phyloP scores from a whole-genome alignment of 2,888 invertebrate genomes.

The Hecatera dysodea region DNA sequence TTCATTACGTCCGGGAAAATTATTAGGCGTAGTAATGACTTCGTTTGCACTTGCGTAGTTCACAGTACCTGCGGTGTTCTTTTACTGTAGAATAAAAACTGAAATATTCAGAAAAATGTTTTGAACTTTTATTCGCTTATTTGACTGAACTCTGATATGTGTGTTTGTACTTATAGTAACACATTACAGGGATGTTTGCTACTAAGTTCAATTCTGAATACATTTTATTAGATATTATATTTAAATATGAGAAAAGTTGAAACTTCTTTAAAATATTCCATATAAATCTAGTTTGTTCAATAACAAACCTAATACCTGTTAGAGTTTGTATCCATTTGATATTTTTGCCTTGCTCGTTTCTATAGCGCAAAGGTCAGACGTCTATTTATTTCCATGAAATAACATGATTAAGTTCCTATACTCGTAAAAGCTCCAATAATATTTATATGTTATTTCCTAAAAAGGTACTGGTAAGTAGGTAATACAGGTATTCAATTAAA shows the following conservation, averaged over 20 bases:
- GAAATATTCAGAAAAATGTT: background rate
- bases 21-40: slow-evolving; percentile 35
- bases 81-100: slow-evolving; percentile 9
- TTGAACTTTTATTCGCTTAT: background rate
- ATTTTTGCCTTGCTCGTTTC: slow-evolving; percentile 10
- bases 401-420: slow-evolving; percentile 14
- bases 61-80: slow-evolving; percentile 8
- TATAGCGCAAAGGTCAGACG: slow-evolving; percentile 17
- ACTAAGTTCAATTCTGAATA: background rate
- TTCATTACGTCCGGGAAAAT: slow-evolving; percentile 47
- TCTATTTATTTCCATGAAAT: slow-evolving; percentile 27
- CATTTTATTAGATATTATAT: background rate
- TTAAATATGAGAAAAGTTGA: background rate
- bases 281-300: background rate
- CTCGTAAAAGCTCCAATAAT: background rate
- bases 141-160: background rate
- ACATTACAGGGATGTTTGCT: background rate
- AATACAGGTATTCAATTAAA: background rate
- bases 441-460: slow-evolving; percentile 3
- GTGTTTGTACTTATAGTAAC: background rate
- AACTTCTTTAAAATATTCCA: background rate
- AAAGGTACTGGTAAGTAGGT: background rate
- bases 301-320: background rate
- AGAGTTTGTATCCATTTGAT: slow-evolving; percentile 3
- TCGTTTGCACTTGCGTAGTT: slow-evolving; percentile 28